Evolutionary conservation across 2,113 vertebrate species (phyloP), one percentile per base, ranked within the genome.

Genomic region (Saccopteryx bilineata): DNA sequence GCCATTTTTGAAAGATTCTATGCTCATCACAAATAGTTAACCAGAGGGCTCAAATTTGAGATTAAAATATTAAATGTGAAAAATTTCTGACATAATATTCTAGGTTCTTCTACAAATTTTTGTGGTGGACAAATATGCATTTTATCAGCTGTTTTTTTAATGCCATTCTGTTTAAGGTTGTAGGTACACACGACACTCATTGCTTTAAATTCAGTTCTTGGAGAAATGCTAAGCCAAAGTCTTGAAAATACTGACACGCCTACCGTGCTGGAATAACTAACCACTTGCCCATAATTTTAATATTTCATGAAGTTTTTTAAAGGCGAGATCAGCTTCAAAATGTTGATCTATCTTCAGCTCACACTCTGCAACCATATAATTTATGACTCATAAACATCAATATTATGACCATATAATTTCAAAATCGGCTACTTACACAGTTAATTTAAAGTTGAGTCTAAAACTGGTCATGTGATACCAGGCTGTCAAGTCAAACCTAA

Each of bases 171-270:
- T 85, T 81, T 54, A 65, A 85, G 90, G 60, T 48, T 69, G n/a
- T 31, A 18, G 8, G 86, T 92, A 97, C 15, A 94, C 1, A 74
- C 85, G 74, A 86, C 60, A 90, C 88, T 92, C 97, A 94, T 97
- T 98, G 95, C 94, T 98, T 96, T 96, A 88, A 81, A 86, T 84
- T 97, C 90, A 97, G 87, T 69, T 98, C 97, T 98, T 58, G 87
- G 63, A 96, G 94, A 97, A 97, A 98, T 80, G 58, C 88, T 97
- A 97, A 83, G 96, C 95, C 91, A 95, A 94, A 96, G 94, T 95
- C 94, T 96, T 97, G 86, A 91, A 97, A 97, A 95, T 95, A 94
- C 76, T 97, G 95, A 96, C 90, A 96, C 91, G 93, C 92, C 87
- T 97, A 91, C 85, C 23, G 0, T 23, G 90, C 11, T 96, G 87